Evolutionary conservation across 2,797 vertebrate genomes (phyloP), one percentile per base, ranked within the genome.

Genomic region (Oreonectes daqikongensis): DNA sequence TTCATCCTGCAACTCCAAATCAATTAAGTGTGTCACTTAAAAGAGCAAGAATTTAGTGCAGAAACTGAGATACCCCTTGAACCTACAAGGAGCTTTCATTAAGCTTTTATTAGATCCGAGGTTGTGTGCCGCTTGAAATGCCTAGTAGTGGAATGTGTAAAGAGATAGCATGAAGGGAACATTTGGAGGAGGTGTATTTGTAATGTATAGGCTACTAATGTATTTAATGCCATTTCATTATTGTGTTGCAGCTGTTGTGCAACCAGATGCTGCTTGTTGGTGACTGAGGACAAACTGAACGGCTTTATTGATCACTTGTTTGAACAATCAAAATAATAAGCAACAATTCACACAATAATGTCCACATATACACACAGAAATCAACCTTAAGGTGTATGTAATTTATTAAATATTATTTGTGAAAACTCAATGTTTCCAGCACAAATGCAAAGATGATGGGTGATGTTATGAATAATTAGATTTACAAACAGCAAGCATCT

Each of bases 21-120:
- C 61, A 65, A 66, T 77, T 61, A 72, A 77, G 35, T 44, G 18
- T 40, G 44, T 72, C 53, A 61, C 52, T 71, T 80, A 50, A 67
- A 53, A 32, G 32, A 28, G 9, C 28, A 48, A 65, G 42, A 18
- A 65, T 65, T 65, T 42, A 42, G 61, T 4, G 12, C 11, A 55
- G 15, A 71, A 65, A 40, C 20, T 55, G 42, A 69, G 30, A 64
- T 26, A 66, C 35, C 38, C 50, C 57, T 69, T 38, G 22, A 48
- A 28, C 61, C 63, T 75, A 38, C 30, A 57, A 42, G 52, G 18
- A n/a, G 32, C 44, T 72, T 59, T 61, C 38, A 77, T 59, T 52
- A 70, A 48, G 57, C 44, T 26, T 65, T 70, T 40, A 76, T 76
- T 50, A 60, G 52, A 50, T 59, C 61, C 61, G 38, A 69, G 61